Evolutionary conservation across 2,888 invertebrate genomes (phyloP).

Genomic region (Onchidella celtica): DNA sequence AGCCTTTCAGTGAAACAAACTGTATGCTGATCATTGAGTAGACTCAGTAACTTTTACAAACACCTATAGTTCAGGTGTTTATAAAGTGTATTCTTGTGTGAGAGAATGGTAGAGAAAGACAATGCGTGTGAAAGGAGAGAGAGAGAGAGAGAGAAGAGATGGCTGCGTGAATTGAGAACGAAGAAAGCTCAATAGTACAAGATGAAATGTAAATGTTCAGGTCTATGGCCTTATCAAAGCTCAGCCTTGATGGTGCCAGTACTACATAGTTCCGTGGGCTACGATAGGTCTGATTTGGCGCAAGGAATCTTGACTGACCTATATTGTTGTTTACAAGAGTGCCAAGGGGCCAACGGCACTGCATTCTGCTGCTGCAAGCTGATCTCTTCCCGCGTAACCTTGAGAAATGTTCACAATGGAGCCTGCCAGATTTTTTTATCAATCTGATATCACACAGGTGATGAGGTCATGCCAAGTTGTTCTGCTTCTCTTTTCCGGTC

Average conservation of each 20-base stretch:
- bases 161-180: neutral
- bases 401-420: neutral
- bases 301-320: neutral
- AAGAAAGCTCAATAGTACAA: too few relatives aligned
- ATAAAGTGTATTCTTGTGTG: too few relatives aligned
- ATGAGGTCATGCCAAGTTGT: too few relatives aligned
- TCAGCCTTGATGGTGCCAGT: too few relatives aligned
- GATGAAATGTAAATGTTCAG: too few relatives aligned
- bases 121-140: neutral
- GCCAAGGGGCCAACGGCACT: neutral
- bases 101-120: neutral
- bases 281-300: neutral
- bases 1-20: too few relatives aligned
- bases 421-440: neutral
- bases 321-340: neutral
- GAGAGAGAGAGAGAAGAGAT: slow-evolving; percentile 18
- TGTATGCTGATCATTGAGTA: too few relatives aligned
- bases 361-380: neutral
- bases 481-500: too few relatives aligned
- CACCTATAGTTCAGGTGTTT: too few relatives aligned
- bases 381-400: neutral
- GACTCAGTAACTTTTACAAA: too few relatives aligned
- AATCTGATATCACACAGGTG: neutral
- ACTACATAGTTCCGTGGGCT: too few relatives aligned
- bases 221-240: too few relatives aligned